Percentiles rank a stretch among this genome's conserved stretches.
Evolutionary conservation across 2,888 invertebrate genomes (phyloP).

Genomic region (Dryobota labecula): DNA sequence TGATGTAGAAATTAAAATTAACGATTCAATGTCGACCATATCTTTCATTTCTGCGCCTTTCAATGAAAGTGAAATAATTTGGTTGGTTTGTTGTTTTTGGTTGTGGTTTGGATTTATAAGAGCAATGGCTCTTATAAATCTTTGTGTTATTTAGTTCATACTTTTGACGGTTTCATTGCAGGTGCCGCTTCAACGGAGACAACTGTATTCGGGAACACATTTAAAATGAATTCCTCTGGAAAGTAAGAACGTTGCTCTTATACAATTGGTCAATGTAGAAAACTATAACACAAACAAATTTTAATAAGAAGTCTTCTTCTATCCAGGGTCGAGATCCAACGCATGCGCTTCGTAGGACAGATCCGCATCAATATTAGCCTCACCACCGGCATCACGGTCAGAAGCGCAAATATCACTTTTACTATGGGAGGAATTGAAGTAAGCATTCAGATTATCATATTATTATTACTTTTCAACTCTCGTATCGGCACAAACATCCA

Average conservation of each 20-base stretch:
- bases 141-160: background rate
- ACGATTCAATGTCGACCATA: background rate
- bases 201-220: constrained; percentile 46
- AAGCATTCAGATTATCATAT: constrained; percentile 3
- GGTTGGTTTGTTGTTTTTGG: no score
- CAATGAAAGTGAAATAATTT: background rate
- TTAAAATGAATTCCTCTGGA: constrained; percentile 49
- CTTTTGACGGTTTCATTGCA: constrained; percentile 23
- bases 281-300: background rate
- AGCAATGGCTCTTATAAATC: no score
- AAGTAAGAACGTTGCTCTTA: constrained; percentile 44
- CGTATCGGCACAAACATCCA: background rate
- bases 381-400: constrained; percentile 73
- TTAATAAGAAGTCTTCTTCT: background rate
- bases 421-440: constrained; percentile 62
- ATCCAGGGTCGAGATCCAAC: constrained; percentile 56
- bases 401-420: constrained; percentile 67
- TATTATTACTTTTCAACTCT: background rate
- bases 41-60: background rate
- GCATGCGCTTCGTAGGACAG: constrained; percentile 69
- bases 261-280: background rate
- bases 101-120: no score
- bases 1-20: background rate
- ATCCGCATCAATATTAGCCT: constrained; percentile 69
- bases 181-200: constrained; percentile 36